Conservation (phyloP, 2,113 vertebrate genomes). For the Plestiodon gilberti region DNA sequence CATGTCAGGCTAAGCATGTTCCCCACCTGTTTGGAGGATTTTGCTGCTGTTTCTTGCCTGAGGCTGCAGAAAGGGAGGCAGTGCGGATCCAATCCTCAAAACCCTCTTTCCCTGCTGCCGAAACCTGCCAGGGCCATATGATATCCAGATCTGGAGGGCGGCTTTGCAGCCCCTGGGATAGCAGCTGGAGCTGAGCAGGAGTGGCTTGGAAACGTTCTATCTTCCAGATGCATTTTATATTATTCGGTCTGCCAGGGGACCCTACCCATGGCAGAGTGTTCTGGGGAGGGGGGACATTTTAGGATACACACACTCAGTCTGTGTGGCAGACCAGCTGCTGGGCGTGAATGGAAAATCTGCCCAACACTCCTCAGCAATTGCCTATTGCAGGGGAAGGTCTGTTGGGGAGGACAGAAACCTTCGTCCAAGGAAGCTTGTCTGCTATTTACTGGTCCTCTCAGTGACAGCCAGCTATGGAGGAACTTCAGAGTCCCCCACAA, state of each 20-base stretch:
- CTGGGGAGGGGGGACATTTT: too few relatives aligned
- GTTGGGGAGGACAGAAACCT: too few relatives aligned
- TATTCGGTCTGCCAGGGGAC: not conserved
- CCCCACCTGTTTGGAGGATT: not conserved
- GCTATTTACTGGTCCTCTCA: too few relatives aligned
- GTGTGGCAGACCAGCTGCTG: too few relatives aligned
- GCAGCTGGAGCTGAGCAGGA: too few relatives aligned
- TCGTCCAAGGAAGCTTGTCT: too few relatives aligned
- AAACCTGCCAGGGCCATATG: not conserved
- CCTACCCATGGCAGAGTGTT: not conserved
- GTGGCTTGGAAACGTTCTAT: not conserved
- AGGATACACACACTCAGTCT: too few relatives aligned
- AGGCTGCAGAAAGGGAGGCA: not conserved
- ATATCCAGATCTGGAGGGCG: not conserved
- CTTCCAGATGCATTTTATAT: not conserved
- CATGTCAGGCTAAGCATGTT: rapidly evolving
- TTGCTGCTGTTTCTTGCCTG: not conserved
- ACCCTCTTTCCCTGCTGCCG: not conserved
- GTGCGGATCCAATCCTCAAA: not conserved
- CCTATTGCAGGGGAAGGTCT: too few relatives aligned
- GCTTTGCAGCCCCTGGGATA: not conserved
- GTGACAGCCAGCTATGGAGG: too few relatives aligned
- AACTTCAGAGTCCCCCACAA: too few relatives aligned
- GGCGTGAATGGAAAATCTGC: not conserved
- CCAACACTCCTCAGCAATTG: too few relatives aligned